These are phyloP conservation scores for Cydia pomonella DNA, from an alignment of 1,140 invertebrate species.

Conservation along the genomic window DNA sequence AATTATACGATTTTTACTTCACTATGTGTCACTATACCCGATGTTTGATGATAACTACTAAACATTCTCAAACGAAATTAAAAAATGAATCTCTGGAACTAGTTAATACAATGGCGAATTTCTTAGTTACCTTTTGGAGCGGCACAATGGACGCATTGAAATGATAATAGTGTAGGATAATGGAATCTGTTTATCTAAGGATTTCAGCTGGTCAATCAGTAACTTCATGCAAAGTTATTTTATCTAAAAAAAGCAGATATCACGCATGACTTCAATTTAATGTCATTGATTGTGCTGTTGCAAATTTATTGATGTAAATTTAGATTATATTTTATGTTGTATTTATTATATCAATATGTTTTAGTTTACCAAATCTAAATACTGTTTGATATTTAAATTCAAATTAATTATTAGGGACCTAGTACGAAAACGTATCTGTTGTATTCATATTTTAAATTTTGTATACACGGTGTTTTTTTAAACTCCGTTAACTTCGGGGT, in stretches of 20 bases:
- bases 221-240: neutral
- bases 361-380: too few species aligned
- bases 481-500: too few species aligned
- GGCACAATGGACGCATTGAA: slow-evolving; percentile 51
- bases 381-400: too few species aligned
- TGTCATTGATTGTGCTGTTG: too few species aligned
- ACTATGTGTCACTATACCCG: neutral
- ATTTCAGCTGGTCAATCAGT: neutral
- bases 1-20: neutral
- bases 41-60: neutral
- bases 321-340: too few species aligned
- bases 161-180: slow-evolving; percentile 38
- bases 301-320: too few species aligned
- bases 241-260: neutral
- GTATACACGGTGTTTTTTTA: too few species aligned
- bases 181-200: neutral
- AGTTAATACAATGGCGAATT: slow-evolving; percentile 40
- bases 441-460: too few species aligned
- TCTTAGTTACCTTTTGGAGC: slow-evolving; percentile 12
- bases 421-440: too few species aligned
- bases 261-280: too few species aligned
- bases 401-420: too few species aligned
- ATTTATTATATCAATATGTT: too few species aligned
- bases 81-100: slow-evolving; percentile 29
- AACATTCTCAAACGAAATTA: neutral